Evolutionary conservation across 2,113 vertebrate species (phyloP).

Genomic region (Ciconia stormi): DNA sequence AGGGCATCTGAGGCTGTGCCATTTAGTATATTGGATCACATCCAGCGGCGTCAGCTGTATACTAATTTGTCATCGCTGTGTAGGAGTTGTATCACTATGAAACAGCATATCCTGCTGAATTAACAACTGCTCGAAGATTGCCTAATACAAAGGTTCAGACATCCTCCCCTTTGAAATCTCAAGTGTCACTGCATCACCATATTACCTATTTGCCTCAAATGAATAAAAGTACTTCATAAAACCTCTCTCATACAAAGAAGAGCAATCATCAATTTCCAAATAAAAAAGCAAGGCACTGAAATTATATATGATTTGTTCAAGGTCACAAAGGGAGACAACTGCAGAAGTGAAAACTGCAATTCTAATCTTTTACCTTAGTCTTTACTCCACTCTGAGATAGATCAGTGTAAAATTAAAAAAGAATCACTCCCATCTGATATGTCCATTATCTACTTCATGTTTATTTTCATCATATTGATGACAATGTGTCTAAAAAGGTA

Average conservation of each 20-base stretch:
- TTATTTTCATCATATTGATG: neutral
- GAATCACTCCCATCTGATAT: neutral
- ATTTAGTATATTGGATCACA: neutral
- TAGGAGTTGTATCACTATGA: neutral
- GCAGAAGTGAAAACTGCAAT: neutral
- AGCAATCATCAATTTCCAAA: neutral
- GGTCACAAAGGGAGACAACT: neutral
- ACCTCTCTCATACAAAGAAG: neutral
- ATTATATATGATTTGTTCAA: neutral
- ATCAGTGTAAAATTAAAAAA: neutral
- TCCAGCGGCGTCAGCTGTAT: neutral
- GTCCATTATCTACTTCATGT: neutral
- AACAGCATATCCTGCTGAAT: neutral
- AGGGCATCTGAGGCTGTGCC: neutral
- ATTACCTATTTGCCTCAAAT: neutral
- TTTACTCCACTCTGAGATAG: neutral
- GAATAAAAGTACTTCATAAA: neutral
- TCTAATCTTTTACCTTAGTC: neutral
- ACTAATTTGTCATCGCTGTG: neutral
- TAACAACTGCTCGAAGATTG: neutral
- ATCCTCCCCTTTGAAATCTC: neutral
- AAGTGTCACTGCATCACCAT: neutral
- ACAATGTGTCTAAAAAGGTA: neutral
- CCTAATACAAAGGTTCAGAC: neutral
- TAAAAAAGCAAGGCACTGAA: neutral